Percentiles rank a stretch among this genome's conserved stretches.
Evolutionary conservation across 2,888 invertebrate species (phyloP).

Genomic region (Priocnemis perturbator): DNA sequence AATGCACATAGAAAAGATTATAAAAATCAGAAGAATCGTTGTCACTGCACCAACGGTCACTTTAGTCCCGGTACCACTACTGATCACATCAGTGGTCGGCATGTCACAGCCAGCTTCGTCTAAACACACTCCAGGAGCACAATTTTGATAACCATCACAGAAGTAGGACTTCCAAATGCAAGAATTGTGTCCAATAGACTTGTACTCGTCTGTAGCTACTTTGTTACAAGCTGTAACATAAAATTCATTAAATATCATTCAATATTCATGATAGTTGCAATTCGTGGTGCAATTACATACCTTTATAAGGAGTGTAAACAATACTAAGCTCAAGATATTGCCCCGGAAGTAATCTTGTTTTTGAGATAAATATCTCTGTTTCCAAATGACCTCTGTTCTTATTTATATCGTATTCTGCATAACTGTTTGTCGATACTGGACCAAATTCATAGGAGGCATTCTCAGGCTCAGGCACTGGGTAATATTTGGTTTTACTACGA

Average conservation of each 20-base stretch:
- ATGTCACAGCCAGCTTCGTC: constrained; percentile 75
- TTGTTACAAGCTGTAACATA: constrained; percentile 58
- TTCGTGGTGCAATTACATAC: constrained; percentile 57
- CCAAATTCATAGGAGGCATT: constrained; percentile 1
- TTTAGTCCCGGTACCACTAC: constrained; percentile 69
- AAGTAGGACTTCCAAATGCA: constrained; percentile 75
- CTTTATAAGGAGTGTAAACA: constrained; percentile 75
- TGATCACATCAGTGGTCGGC: constrained; percentile 40
- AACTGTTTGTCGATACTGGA: constrained; percentile 6
- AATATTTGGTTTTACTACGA: constrained; percentile 57
- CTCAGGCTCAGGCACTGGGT: constrained; percentile 37
- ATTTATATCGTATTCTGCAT: constrained; percentile 40
- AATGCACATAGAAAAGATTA: constrained; percentile 76
- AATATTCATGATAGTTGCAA: not conserved
- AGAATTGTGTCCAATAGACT: constrained; percentile 52
- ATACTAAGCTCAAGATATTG: constrained; percentile 73
- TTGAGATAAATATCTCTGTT: constrained; percentile 74
- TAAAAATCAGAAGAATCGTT: constrained; percentile 74
- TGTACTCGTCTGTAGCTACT: constrained; percentile 52
- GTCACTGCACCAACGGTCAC: constrained; percentile 77
- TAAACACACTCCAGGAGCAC: constrained; percentile 73
- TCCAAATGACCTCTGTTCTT: constrained; percentile 67
- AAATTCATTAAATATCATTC: constrained; percentile 3
- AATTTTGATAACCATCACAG: constrained; percentile 76
- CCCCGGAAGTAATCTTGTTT: constrained; percentile 59